A percentile compares a stretch with the other conserved stretches of the same genome.
phyloP scores from a whole-genome alignment of 2,888 invertebrate species.

The Alsophila aescularia region DNA sequence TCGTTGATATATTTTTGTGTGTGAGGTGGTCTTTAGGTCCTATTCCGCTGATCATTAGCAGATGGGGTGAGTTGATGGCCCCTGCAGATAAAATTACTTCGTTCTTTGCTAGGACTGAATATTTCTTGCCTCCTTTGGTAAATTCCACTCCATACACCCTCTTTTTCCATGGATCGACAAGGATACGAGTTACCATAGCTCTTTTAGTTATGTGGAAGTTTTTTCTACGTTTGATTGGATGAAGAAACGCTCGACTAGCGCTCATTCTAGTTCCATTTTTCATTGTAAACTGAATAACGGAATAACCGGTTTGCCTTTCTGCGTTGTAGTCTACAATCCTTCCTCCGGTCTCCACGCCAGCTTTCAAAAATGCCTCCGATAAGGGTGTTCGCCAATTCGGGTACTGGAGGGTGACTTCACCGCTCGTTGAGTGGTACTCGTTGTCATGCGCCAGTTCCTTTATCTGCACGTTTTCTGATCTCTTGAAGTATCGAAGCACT shows the following conservation, averaged over 20 bases:
- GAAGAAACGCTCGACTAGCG: constrained; percentile 89
- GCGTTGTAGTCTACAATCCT: constrained; percentile 86
- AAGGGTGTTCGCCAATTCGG: constrained; percentile 84
- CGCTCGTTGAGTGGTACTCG: constrained; percentile 84
- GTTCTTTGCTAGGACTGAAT: constrained; percentile 76
- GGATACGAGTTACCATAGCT: constrained; percentile 84
- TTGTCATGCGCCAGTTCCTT: constrained; percentile 72
- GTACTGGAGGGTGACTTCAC: constrained; percentile 86
- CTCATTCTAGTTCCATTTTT: constrained; percentile 89
- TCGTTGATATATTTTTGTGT: constrained; percentile 82
- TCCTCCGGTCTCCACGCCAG: constrained; percentile 87
- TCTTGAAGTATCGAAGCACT: constrained; percentile 88
- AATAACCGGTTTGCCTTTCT: constrained; percentile 87
- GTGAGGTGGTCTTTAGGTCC: constrained; percentile 86
- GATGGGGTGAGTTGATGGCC: constrained; percentile 90
- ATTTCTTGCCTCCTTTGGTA: constrained; percentile 75
- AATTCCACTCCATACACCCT: constrained; percentile 85
- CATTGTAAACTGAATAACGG: constrained; percentile 87
- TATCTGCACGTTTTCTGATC: constrained; percentile 86
- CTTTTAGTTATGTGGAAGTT: constrained; percentile 87
- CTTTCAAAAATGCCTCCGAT: constrained; percentile 85
- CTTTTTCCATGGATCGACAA: constrained; percentile 79
- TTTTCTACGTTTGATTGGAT: constrained; percentile 81
- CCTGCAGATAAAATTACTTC: constrained; percentile 93
- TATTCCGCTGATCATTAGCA: constrained; percentile 92